Evolutionary conservation across 2,113 vertebrate genomes (phyloP).

Genomic region (Entomyzon cyanotis): DNA sequence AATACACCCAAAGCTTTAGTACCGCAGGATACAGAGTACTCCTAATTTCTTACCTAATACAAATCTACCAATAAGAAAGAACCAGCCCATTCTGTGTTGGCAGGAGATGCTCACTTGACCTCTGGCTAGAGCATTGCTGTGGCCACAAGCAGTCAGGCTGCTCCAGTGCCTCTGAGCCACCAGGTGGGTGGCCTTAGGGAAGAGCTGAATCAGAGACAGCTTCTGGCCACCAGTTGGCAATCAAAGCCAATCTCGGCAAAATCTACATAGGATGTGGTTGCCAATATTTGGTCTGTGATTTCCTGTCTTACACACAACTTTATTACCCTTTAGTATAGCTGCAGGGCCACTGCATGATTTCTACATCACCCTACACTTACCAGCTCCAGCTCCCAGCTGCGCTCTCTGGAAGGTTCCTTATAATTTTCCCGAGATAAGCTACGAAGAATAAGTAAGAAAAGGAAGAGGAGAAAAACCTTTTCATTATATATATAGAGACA

Average conservation of each 20-base stretch:
- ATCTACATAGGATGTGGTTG: not conserved
- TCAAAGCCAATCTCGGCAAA: not conserved
- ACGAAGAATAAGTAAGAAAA: not conserved
- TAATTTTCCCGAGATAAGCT: not conserved
- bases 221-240: slow-evolving; percentile 1
- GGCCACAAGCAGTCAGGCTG: not conserved
- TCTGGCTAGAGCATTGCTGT: not conserved
- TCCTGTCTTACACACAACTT: not conserved
- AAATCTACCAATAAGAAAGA: not conserved
- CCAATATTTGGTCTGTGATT: not conserved
- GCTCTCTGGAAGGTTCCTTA: not conserved
- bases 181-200: slow-evolving; percentile 17
- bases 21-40: not conserved
- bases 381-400: not conserved
- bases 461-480: not conserved
- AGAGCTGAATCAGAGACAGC: not conserved
- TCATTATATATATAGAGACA: not conserved
- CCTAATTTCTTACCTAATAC: not conserved
- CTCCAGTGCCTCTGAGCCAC: not conserved
- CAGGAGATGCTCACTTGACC: not conserved
- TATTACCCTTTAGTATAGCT: not conserved
- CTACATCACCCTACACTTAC: not conserved
- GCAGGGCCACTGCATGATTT: not conserved
- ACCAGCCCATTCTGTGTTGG: not conserved
- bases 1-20: not conserved